Evolutionary conservation across 2,888 invertebrate genomes (phyloP), one percentile per base, ranked within the genome.

Genomic region (Oscheius sp.): DNA sequence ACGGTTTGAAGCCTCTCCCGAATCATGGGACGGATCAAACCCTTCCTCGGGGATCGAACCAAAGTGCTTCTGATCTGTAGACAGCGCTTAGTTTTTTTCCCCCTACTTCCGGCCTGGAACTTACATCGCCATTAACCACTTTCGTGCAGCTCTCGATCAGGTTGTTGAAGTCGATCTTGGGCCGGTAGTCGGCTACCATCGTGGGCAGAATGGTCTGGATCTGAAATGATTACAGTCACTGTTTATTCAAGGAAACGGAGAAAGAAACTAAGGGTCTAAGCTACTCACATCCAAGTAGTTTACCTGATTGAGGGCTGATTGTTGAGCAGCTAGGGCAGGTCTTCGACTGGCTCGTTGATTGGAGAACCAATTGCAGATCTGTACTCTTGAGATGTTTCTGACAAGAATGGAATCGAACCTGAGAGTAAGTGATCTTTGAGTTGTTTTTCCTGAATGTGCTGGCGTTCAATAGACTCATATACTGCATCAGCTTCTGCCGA

Each of bases 401-500:
- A 21, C 21, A 21, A 21, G 21, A 21, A 21, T 21, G 21, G 21
- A 21, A 21, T 21, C 21, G 21, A 21, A 84, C 84, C 79, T 84
- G 84, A 58, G 81, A 80, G 47, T 84, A 84, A 32, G 70, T 79
- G 59, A 84, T 84, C 70, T 89, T 89, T 5, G 78, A 74, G 73
- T 86, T 81, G 9, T 76, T 82, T 55, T 79, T 82, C 57, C 97
- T 92, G 68, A 96, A 96, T 88, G 96, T 96, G 79, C 96, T 91
- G 76, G 93, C 93, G 90, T 99, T 99, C 81, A 99, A 91, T 89
- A 96, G 96, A 85, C 94, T 93, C 74, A 98, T 95, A 90, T 96
- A 98, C 81, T 95, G 94, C 86, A 96, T 95, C 89, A 99, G 96
- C 91, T 96, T 96, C 87, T 96, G 95, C 71, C 97, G 92, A 81